Percentiles rank a stretch among this genome's conserved stretches.
Evolutionary conservation across 2,797 vertebrate genomes (phyloP).

Genomic region (Phoeniculus purpureus): DNA sequence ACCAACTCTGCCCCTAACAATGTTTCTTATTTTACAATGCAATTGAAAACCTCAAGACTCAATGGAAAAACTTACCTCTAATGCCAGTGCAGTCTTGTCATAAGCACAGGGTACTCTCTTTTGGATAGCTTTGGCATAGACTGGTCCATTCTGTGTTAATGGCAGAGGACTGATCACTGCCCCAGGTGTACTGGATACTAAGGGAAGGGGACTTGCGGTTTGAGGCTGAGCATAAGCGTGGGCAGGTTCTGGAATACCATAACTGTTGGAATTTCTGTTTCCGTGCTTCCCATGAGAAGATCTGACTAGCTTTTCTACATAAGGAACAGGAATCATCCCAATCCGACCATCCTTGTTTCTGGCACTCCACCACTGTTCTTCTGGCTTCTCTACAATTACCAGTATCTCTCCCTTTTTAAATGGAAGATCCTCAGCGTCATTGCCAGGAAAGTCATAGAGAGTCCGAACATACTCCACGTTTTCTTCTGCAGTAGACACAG

Average conservation of each 20-base stretch:
- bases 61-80: conserved; percentile 86
- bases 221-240: conserved; percentile 98
- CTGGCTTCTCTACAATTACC: conserved; percentile 94
- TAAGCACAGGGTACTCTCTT: conserved; percentile 98
- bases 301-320: conserved; percentile 93
- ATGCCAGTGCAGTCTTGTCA: conserved; percentile 95
- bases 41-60: neutral
- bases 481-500: conserved; percentile 83
- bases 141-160: conserved; percentile 94
- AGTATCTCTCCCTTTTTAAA: conserved; percentile 97
- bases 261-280: conserved; percentile 97
- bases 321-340: conserved; percentile 98
- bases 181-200: conserved; percentile 83
- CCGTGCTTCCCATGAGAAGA: conserved; percentile 83
- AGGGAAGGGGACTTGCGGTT: conserved; percentile 88
- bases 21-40: neutral
- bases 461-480: conserved; percentile 94
- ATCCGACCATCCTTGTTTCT: conserved; percentile 93
- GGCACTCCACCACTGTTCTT: conserved; percentile 99
- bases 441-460: conserved; percentile 97
- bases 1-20: neutral
- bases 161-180: conserved; percentile 89
- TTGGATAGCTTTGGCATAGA: conserved; percentile 97
- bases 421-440: conserved; percentile 95
- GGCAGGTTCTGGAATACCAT: conserved; percentile 95